Conservation (phyloP, 1,140 invertebrate genomes). For the Meteorus sp. region DNA sequence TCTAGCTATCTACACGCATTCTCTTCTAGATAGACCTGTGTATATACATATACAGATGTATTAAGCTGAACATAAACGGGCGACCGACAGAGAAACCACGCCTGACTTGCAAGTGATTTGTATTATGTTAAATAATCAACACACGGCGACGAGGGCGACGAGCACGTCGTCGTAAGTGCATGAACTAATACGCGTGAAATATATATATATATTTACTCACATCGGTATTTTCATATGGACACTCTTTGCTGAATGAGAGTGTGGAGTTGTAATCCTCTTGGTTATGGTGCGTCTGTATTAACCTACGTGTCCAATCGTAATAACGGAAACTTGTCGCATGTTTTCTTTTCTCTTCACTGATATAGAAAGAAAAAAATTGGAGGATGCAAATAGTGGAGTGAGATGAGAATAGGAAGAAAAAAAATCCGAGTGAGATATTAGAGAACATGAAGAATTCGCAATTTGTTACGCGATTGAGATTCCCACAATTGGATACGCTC, state of each 20-base stretch:
- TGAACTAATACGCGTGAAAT: too few relatives aligned
- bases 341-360: not conserved
- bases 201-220: too few relatives aligned
- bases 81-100: too few relatives aligned
- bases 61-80: too few relatives aligned
- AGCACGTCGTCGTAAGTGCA: constrained; percentile 43
- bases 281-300: constrained; percentile 23
- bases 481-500: constrained; percentile 7
- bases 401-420: constrained; percentile 1
- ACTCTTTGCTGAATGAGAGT: too few relatives aligned
- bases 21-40: constrained; percentile 35
- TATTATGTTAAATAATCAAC: constrained; percentile 56
- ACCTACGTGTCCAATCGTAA: constrained; percentile 18
- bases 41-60: too few relatives aligned
- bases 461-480: constrained; percentile 26
- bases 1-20: constrained; percentile 4
- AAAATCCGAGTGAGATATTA: not conserved
- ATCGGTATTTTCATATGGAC: too few relatives aligned
- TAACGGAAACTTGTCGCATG: constrained; percentile 16
- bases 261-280: constrained; percentile 40
- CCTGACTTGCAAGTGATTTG: constrained; percentile 45
- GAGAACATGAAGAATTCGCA: not conserved
- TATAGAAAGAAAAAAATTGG: not conserved
- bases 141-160: constrained; percentile 25
- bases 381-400: too few relatives aligned